Percentiles rank a stretch among this genome's conserved stretches.
phyloP scores from a whole-genome alignment of 53 echinoderm and acorn worm genomes.

The Luidia sarsii region DNA sequence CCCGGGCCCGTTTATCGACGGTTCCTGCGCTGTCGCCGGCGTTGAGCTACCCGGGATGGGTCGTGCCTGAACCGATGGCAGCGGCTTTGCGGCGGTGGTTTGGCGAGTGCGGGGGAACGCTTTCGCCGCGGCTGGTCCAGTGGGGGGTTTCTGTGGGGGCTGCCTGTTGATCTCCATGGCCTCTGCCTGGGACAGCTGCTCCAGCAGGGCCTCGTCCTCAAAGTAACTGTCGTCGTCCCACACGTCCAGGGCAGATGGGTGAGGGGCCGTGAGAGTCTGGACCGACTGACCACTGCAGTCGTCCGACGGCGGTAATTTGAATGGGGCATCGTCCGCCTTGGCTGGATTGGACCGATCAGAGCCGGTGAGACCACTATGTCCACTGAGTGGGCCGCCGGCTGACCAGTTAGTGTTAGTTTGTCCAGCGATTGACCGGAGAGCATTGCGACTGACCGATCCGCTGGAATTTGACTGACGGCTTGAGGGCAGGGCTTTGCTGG shows the following conservation, averaged over 20 bases:
- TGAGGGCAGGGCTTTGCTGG: background rate
- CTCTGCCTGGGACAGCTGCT: conserved; percentile 35
- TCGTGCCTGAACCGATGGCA: background rate
- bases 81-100: background rate
- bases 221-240: conserved; percentile 33
- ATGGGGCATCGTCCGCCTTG: no score
- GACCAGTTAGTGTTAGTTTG: no score
- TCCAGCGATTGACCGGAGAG: background rate
- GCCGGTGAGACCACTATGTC: no score
- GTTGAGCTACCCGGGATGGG: no score
- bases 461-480: background rate
- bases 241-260: background rate
- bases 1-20: background rate
- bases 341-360: no score
- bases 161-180: conserved; percentile 13
- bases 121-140: background rate
- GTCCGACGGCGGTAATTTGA: no score
- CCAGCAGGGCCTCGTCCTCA: conserved; percentile 20
- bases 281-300: background rate
- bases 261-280: background rate
- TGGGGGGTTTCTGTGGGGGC: background rate
- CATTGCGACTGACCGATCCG: background rate
- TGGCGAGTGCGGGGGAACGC: background rate
- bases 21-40: no score
- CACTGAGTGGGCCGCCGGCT: no score